A percentile compares a stretch with the other conserved stretches of the same genome.
These are phyloP conservation scores for Archaeoteleia sp. DNA, from an alignment of 2,888 invertebrate genomes.

Conservation along the genomic window DNA sequence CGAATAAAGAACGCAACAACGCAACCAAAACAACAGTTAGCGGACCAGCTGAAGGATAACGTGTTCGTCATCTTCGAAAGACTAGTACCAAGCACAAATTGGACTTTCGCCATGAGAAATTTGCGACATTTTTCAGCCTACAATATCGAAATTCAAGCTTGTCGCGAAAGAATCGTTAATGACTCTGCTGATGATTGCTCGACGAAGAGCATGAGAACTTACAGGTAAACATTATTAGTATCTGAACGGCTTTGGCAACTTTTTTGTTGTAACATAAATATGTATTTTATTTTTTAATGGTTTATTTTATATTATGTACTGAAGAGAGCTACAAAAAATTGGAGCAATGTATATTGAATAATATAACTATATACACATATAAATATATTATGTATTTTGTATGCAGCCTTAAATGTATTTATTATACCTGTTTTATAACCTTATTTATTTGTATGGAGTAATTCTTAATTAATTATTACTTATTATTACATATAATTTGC, in stretches of 20 bases:
- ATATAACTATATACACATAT: too few relatives aligned
- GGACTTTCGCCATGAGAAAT: conserved; percentile 77
- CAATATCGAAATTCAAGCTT: conserved; percentile 85
- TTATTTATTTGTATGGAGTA: too few relatives aligned
- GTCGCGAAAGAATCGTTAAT: conserved; percentile 79
- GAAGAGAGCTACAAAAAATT: too few relatives aligned
- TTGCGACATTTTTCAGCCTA: conserved; percentile 88
- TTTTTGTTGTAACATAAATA: background rate
- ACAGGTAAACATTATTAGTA: conserved; percentile 31
- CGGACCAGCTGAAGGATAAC: conserved; percentile 18
- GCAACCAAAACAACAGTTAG: background rate
- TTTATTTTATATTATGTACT: too few relatives aligned
- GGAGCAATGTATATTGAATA: too few relatives aligned
- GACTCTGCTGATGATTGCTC: conserved; percentile 77
- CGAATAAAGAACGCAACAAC: background rate
- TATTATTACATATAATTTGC: too few relatives aligned
- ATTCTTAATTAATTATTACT: too few relatives aligned
- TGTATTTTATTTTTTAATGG: too few relatives aligned
- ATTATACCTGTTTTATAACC: too few relatives aligned
- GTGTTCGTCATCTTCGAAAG: conserved; percentile 58
- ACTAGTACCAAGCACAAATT: conserved; percentile 60
- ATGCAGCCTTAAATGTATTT: too few relatives aligned
- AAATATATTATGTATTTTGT: too few relatives aligned
- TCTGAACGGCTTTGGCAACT: too few relatives aligned
- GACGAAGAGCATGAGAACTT: conserved; percentile 73